A percentile compares a stretch with the other conserved stretches of the same genome.
phyloP scores from a whole-genome alignment of 2,888 invertebrate species.

The Therioaphis trifolii region DNA sequence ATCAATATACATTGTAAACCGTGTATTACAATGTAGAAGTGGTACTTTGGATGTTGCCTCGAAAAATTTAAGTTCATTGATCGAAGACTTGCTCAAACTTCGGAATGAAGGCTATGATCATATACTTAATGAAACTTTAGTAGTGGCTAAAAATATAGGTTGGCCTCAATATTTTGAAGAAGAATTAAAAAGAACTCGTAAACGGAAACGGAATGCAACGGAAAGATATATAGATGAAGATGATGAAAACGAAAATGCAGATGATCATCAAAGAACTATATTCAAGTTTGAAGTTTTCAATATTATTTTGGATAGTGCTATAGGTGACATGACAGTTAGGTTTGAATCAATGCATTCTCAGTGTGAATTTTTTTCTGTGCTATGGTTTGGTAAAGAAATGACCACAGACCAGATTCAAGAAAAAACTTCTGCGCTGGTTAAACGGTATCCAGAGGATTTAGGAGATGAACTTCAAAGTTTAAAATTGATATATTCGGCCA shows the following conservation, averaged over 20 bases:
- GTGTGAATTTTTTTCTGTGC: background rate
- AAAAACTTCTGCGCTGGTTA: background rate
- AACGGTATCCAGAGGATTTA: background rate
- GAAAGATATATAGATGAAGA: background rate
- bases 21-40: conserved; percentile 24
- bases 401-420: background rate
- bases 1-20: conserved; percentile 29
- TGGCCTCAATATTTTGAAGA: background rate
- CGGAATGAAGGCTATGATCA: background rate
- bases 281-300: background rate
- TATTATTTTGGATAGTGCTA: background rate
- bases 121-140: background rate
- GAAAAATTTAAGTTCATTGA: conserved; percentile 5
- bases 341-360: conserved; percentile 17
- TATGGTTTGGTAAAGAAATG: background rate
- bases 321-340: background rate
- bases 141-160: conserved; percentile 13
- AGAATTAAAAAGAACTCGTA: background rate
- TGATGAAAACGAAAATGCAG: background rate
- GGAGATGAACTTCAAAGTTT: conserved; percentile 10
- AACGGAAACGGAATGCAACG: too few species aligned
- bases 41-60: conserved; percentile 6
- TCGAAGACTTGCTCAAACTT: background rate
- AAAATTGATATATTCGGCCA: background rate
- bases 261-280: background rate